A percentile compares a stretch with the other conserved stretches of the same genome.
These are phyloP conservation scores for Papilio machaon DNA, from an alignment of 1,140 invertebrate species.

Conservation along the genomic window DNA sequence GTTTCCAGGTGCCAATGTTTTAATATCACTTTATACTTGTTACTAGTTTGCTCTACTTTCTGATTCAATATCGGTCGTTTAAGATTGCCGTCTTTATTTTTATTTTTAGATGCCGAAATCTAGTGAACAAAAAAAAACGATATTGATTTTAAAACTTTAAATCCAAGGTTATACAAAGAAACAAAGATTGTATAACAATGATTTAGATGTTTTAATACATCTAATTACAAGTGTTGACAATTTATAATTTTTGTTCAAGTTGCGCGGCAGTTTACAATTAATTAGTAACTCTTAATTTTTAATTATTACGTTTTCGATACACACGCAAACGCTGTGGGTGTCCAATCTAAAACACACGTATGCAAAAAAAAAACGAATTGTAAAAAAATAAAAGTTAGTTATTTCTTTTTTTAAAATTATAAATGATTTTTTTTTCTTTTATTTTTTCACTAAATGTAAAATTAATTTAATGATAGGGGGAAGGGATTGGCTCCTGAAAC, in stretches of 20 bases:
- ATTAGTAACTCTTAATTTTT: no score
- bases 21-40: neutral
- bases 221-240: neutral
- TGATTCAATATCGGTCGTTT: neutral
- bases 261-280: no score
- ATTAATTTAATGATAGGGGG: no score
- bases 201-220: neutral
- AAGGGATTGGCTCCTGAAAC: no score
- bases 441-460: no score
- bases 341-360: no score
- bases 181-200: neutral
- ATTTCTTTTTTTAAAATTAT: no score
- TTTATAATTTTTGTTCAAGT: neutral
- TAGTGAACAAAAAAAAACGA: neutral
- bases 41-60: constrained; percentile 11
- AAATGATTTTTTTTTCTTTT: no score
- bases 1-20: neutral
- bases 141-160: neutral
- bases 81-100: constrained; percentile 8
- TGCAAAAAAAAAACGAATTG: no score
- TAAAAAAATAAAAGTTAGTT: no score
- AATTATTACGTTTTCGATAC: no score
- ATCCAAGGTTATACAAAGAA: neutral
- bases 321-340: no score
- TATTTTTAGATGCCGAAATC: neutral